These are phyloP conservation scores for Gandaritis pyraliata DNA, from an alignment of 2,888 invertebrate species.

Conservation along the genomic window DNA sequence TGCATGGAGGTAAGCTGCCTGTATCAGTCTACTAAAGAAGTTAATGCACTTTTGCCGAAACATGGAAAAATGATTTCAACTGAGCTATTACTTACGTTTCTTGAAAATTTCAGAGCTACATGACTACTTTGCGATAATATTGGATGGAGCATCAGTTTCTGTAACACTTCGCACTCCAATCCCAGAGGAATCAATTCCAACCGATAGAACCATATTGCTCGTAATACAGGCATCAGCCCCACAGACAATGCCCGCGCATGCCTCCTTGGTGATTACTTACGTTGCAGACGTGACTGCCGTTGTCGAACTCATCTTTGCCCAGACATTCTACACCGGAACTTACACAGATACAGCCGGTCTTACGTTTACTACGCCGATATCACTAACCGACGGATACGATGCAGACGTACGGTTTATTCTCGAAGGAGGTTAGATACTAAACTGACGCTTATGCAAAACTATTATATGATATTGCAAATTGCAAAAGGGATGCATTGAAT, in stretches of 20 bases:
- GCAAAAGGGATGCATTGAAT: too few relatives aligned
- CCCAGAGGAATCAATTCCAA: slow-evolving; percentile 32
- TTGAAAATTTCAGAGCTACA: slow-evolving; percentile 43
- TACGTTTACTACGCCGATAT: slow-evolving; percentile 24
- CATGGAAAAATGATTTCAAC: background rate
- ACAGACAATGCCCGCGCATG: slow-evolving; percentile 42
- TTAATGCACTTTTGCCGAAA: background rate
- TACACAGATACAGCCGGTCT: slow-evolving; percentile 15
- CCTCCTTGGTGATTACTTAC: slow-evolving; percentile 46
- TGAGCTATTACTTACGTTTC: background rate
- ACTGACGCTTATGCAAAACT: background rate
- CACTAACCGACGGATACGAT: slow-evolving; percentile 38
- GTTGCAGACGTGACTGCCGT: slow-evolving; percentile 7
- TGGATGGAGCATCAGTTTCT: slow-evolving; percentile 36
- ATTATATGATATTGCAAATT: background rate
- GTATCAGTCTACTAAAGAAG: background rate
- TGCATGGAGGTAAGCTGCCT: slow-evolving; percentile 47
- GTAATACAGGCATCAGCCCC: slow-evolving; percentile 49
- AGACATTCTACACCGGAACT: slow-evolving; percentile 28
- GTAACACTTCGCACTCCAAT: slow-evolving; percentile 41
- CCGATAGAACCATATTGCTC: slow-evolving; percentile 45
- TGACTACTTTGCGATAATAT: slow-evolving; percentile 40
- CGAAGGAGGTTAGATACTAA: slow-evolving; percentile 26
- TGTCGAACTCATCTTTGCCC: slow-evolving; percentile 23
- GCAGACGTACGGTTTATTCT: slow-evolving; percentile 29